phyloP scores from a whole-genome alignment of 2,888 invertebrate species.

The Phasia obesa region DNA sequence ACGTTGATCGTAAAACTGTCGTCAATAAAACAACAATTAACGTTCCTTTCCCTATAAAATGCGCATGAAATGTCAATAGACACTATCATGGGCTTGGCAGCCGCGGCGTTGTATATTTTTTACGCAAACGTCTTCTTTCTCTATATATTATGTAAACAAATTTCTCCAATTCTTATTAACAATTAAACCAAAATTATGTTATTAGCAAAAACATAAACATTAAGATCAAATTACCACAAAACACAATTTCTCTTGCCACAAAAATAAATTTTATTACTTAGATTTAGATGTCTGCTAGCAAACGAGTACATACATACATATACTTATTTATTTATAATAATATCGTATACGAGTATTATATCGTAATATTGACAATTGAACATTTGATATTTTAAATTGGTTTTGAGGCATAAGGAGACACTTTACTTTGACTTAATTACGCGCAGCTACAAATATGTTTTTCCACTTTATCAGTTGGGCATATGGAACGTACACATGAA shows the following conservation, averaged over 20 bases:
- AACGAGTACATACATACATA: too few relatives aligned
- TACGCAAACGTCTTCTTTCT: slow-evolving; percentile 8
- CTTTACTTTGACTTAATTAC: slow-evolving; percentile 59
- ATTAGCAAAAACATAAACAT: slow-evolving; percentile 64
- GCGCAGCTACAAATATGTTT: slow-evolving; percentile 51
- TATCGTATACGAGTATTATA: background rate
- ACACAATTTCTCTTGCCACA: slow-evolving; percentile 37
- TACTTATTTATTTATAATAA: slow-evolving; percentile 2
- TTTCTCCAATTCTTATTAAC: slow-evolving; percentile 57
- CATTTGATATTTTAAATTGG: slow-evolving; percentile 45
- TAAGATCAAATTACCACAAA: slow-evolving; percentile 56
- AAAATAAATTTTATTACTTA: slow-evolving; percentile 7
- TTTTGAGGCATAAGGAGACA: slow-evolving; percentile 29
- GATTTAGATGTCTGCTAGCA: background rate
- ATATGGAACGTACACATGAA: background rate
- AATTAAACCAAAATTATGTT: slow-evolving; percentile 66
- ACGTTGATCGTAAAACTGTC: slow-evolving; percentile 47
- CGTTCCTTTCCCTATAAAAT: slow-evolving; percentile 12
- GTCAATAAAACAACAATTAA: slow-evolving; percentile 46
- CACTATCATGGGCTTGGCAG: slow-evolving; percentile 24
- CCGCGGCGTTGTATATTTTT: slow-evolving; percentile 23
- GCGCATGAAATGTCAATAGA: slow-evolving; percentile 37
- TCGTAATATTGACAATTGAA: background rate
- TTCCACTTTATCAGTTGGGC: slow-evolving; percentile 30
- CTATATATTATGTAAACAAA: slow-evolving; percentile 32